Percentiles rank a stretch among this genome's conserved stretches.
Conservation (phyloP, 2,113 vertebrate species). For the Mus pahari region DNA sequence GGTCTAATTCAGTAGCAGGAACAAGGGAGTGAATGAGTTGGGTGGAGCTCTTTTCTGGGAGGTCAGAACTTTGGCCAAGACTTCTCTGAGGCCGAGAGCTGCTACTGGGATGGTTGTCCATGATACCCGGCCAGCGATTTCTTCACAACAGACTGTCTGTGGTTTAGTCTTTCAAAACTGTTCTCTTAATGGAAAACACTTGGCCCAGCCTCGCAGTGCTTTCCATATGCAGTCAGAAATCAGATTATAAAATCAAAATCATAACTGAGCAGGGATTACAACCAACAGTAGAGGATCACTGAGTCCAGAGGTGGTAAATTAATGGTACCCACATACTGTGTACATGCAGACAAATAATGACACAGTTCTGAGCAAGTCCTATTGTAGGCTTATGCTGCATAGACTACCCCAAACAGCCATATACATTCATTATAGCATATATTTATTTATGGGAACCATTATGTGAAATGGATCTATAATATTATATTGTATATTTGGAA, state of each 20-base stretch:
- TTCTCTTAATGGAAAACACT: slow-evolving; percentile 69
- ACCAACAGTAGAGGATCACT: background rate
- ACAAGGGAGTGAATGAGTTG: background rate
- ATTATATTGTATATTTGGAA: background rate
- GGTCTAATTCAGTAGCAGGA: slow-evolving; percentile 52
- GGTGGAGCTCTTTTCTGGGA: slow-evolving; percentile 59
- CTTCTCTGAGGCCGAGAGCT: background rate
- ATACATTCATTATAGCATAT: background rate
- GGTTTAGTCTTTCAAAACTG: slow-evolving; percentile 71
- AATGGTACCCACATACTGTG: background rate
- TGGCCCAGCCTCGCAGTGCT: slow-evolving; percentile 62
- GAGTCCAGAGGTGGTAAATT: background rate
- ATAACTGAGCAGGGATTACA: slow-evolving; percentile 34
- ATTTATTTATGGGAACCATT: background rate
- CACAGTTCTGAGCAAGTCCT: background rate
- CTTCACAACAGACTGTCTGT: slow-evolving; percentile 69
- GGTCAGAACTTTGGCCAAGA: slow-evolving; percentile 61
- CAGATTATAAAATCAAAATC: slow-evolving; percentile 47
- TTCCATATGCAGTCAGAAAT: slow-evolving; percentile 61
- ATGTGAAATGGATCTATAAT: background rate
- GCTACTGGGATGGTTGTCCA: slow-evolving; percentile 33
- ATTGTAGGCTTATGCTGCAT: background rate
- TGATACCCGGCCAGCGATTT: slow-evolving; percentile 49
- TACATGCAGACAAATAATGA: background rate
- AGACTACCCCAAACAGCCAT: background rate